Conservation (phyloP, 1,140 invertebrate genomes). For the Drusus annulatus region DNA sequence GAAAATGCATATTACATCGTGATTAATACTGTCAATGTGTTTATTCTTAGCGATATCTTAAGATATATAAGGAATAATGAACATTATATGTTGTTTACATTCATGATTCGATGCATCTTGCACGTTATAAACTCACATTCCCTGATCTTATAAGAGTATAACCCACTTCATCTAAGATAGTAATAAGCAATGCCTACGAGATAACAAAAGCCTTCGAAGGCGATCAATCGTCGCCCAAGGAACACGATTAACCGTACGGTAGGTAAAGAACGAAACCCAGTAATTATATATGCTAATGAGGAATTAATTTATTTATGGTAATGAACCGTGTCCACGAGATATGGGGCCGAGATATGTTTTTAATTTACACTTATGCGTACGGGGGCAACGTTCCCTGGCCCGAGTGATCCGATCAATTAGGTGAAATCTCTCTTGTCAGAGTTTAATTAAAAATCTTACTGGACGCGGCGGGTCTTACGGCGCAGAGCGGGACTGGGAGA, state of each 20-base stretch:
- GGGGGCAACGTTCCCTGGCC: constrained; percentile 44
- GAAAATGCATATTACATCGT: too few species aligned
- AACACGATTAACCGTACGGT: constrained; percentile 56
- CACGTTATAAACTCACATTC: too few species aligned
- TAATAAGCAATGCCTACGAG: too few species aligned
- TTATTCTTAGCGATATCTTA: too few species aligned
- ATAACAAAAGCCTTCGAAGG: neutral
- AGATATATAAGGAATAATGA: too few species aligned
- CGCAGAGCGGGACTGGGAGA: neutral
- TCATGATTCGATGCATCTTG: too few species aligned
- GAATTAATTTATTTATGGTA: constrained; percentile 60
- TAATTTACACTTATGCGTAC: constrained; percentile 57
- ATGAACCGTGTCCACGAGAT: constrained; percentile 58
- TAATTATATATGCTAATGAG: constrained; percentile 60
- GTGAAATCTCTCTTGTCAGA: constrained; percentile 59
- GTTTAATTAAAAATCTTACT: constrained; percentile 58
- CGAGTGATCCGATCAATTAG: constrained; percentile 59
- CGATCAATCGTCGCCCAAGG: constrained; percentile 34
- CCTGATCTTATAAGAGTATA: too few species aligned
- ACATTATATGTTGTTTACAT: too few species aligned
- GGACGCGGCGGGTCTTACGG: neutral
- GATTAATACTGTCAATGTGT: too few species aligned
- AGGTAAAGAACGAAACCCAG: constrained; percentile 56
- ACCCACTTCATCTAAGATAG: too few species aligned
- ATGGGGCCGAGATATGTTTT: constrained; percentile 53